These are phyloP conservation scores for Pecten maximus DNA, from an alignment of 2,888 invertebrate genomes.

Conservation along the genomic window DNA sequence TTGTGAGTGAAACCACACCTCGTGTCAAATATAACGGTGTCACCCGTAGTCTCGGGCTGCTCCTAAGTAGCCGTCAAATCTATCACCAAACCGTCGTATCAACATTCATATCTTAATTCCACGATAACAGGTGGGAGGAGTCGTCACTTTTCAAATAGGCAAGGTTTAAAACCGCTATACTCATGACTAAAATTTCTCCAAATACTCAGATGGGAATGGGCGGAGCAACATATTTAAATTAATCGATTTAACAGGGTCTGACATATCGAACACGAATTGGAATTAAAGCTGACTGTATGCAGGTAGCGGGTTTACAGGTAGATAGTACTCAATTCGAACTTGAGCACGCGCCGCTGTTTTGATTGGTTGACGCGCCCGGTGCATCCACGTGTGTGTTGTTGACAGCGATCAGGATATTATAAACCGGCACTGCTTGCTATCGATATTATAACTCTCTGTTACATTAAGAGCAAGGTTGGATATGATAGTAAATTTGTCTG, in stretches of 20 bases:
- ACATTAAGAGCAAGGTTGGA: not conserved
- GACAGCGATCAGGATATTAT: not conserved
- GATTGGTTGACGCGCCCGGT: conserved; percentile 58
- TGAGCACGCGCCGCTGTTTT: conserved; percentile 61
- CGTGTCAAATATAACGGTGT: conserved; percentile 4
- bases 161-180: not conserved
- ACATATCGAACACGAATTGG: not conserved
- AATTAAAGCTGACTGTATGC: not conserved
- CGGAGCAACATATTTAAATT: not conserved
- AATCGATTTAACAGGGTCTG: not conserved
- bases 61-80: not conserved
- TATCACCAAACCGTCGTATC: not conserved
- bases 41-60: not conserved
- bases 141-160: not conserved
- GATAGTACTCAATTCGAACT: not conserved
- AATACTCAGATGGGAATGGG: not conserved
- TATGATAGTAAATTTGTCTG: not conserved
- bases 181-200: not conserved
- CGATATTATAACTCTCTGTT: not conserved
- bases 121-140: not conserved
- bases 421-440: not conserved
- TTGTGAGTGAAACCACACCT: not conserved
- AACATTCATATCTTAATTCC: conserved; percentile 6
- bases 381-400: not conserved
- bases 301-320: not conserved